A percentile compares a stretch with the other conserved stretches of the same genome.
Conservation (phyloP, 2,113 vertebrate genomes). For the Sphaerodactylus townsendi region DNA sequence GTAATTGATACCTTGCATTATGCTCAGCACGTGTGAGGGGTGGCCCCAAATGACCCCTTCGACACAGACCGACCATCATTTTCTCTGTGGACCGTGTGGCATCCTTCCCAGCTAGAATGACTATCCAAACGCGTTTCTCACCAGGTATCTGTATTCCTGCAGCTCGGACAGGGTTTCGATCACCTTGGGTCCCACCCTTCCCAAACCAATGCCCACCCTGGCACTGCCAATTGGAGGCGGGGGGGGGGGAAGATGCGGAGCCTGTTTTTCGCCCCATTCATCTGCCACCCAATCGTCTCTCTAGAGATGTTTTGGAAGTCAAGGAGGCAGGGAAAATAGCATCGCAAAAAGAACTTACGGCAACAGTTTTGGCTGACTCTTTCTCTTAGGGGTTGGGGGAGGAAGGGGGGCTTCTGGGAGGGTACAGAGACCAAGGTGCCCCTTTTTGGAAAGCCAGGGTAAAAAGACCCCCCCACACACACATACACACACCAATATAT, state of each 20-base stretch:
- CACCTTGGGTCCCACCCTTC: accelerated
- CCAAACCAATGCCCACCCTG: neutral
- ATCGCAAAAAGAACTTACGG: slow-evolving; percentile 22
- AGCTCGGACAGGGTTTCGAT: neutral
- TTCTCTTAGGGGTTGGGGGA: neutral
- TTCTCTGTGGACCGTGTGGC: slow-evolving; percentile 53
- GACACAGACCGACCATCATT: slow-evolving; percentile 17
- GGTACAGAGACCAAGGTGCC: neutral
- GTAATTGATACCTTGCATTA: slow-evolving; percentile 16
- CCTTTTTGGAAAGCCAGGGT: neutral
- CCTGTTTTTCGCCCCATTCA: neutral
- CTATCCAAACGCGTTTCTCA: neutral
- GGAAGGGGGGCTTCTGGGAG: neutral
- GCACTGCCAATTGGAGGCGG: neutral
- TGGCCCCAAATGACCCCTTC: slow-evolving; percentile 2
- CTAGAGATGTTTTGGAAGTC: neutral
- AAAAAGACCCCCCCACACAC: neutral
- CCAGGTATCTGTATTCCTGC: accelerated
- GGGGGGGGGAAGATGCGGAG: neutral
- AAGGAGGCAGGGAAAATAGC: slow-evolving; percentile 25
- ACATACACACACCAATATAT: neutral
- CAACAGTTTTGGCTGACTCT: neutral
- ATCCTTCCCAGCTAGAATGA: slow-evolving; percentile 22
- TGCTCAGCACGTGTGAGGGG: neutral
- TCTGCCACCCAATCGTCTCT: neutral